phyloP scores from a whole-genome alignment of 2,888 invertebrate species.

The Sclerodermus sp. region DNA sequence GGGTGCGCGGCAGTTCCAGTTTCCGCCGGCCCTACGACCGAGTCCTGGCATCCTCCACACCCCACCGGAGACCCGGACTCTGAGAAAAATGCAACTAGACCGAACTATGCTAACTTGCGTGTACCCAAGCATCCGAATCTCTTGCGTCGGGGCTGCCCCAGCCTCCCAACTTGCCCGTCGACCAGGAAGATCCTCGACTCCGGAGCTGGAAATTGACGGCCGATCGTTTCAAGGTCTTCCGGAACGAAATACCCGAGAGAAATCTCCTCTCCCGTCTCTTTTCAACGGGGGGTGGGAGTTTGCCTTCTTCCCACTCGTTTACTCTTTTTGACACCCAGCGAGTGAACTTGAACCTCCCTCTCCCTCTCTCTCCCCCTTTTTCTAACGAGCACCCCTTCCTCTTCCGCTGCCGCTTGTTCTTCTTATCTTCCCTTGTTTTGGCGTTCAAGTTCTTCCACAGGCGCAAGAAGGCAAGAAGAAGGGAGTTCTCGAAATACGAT shows the following conservation, averaged over 20 bases:
- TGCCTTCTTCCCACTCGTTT: not conserved
- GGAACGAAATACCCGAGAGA: too few relatives aligned
- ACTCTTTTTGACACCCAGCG: slow-evolving; percentile 12
- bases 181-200: too few relatives aligned
- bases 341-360: slow-evolving; percentile 6
- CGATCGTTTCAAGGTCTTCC: too few relatives aligned
- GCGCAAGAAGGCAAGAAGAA: not conserved
- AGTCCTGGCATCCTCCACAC: too few relatives aligned
- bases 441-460: slow-evolving; percentile 21
- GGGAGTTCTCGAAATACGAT: slow-evolving; percentile 32
- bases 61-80: too few relatives aligned
- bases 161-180: too few relatives aligned
- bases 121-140: slow-evolving; percentile 29
- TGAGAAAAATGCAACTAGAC: slow-evolving; percentile 40
- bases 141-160: slow-evolving; percentile 4
- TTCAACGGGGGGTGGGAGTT: not conserved
- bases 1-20: not conserved
- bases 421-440: slow-evolving; percentile 7
- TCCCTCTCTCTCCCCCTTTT: not conserved
- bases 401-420: not conserved
- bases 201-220: too few relatives aligned
- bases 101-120: slow-evolving; percentile 35
- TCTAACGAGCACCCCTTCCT: too few relatives aligned
- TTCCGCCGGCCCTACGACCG: too few relatives aligned
- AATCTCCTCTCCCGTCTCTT: too few relatives aligned